These are phyloP conservation scores for Cheilinus undulatus DNA, from an alignment of 2,113 vertebrate genomes.

Conservation along the genomic window DNA sequence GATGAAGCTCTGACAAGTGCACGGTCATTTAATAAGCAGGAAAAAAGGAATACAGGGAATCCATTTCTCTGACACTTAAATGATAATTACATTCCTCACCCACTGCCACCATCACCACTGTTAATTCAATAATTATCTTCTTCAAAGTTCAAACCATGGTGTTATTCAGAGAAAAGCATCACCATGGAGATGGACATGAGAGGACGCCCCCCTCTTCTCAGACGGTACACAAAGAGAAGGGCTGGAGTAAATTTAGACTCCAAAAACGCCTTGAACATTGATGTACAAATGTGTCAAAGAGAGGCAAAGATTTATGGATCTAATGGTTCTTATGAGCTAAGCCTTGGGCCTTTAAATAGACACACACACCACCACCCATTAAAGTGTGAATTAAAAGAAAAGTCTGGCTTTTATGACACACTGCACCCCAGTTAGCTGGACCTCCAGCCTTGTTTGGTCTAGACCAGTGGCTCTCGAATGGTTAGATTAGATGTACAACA, in stretches of 20 bases:
- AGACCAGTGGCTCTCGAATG: too few relatives aligned
- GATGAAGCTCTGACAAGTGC: background rate
- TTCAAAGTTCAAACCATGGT: conserved; percentile 40
- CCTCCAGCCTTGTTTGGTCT: too few relatives aligned
- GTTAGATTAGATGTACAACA: too few relatives aligned
- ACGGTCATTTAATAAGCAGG: conserved; percentile 16
- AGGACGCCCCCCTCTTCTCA: conserved; percentile 19
- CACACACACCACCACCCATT: too few relatives aligned
- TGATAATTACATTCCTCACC: conserved; percentile 44
- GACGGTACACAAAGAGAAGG: background rate
- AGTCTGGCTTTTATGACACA: too few relatives aligned
- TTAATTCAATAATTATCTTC: conserved; percentile 52
- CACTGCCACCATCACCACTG: conserved; percentile 3
- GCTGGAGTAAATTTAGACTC: conserved; percentile 39
- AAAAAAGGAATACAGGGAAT: conserved; percentile 25
- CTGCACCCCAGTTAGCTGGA: too few relatives aligned
- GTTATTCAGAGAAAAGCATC: conserved; percentile 54
- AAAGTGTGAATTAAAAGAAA: too few relatives aligned
- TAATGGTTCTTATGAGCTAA: too few relatives aligned
- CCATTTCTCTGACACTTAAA: conserved; percentile 41
- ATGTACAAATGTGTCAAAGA: background rate
- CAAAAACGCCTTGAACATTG: conserved; percentile 24
- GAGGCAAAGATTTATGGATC: background rate
- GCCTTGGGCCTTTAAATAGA: too few relatives aligned
- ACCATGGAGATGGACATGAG: conserved; percentile 44